Evolutionary conservation across 2,113 vertebrate genomes (phyloP), one percentile per base, ranked within the genome.

Genomic region (Oryzias woworae): DNA sequence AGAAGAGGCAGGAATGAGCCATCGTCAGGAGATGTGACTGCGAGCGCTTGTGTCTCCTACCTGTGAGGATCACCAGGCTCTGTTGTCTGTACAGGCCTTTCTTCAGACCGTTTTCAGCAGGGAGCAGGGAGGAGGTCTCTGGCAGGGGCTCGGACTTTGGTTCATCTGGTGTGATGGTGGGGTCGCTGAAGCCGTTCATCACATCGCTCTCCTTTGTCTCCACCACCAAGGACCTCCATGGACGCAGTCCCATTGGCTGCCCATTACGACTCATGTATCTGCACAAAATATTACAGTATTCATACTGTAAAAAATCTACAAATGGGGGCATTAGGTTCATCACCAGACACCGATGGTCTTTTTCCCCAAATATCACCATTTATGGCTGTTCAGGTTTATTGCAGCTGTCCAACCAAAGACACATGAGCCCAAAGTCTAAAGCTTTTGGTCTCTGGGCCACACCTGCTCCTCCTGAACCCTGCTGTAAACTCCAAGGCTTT

Each of bases 21-120:
- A 74, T 20, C 14, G 56, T 49, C 15, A 44, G 56, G 44, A 26
- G 53, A n/a, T 14, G 15, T 17, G 10, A n/a, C n/a, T 24, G 13
- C 13, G 7, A 2, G n/a, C 20, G 41, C 8, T 8, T 14, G 20
- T 16, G 14, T 24, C 15, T 46, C 4, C 66, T 71, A 92, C 92
- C 91, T 82, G 90, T 87, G 61, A 91, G 81, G 17, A 91, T 87
- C 47, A 90, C 85, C 7, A 92, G 87, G 69, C 89, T 91, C 45
- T 71, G 83, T 73, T 90, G 88, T n/a, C 84, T 75, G 8, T 77
- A 84, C 26, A 92, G 78, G 10, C 72, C 67, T 50, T 75, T 88
- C 80, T 78, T 89, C 14, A 70, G 42, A 10, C 66, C 68, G 3
- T 58, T 82, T n/a, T 84, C 84, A 41, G 53, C 20, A 0, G 71